Evolutionary conservation across 92 coral and sea anemone species (phyloP).

Genomic region (Zoanthus sansibaricus): DNA sequence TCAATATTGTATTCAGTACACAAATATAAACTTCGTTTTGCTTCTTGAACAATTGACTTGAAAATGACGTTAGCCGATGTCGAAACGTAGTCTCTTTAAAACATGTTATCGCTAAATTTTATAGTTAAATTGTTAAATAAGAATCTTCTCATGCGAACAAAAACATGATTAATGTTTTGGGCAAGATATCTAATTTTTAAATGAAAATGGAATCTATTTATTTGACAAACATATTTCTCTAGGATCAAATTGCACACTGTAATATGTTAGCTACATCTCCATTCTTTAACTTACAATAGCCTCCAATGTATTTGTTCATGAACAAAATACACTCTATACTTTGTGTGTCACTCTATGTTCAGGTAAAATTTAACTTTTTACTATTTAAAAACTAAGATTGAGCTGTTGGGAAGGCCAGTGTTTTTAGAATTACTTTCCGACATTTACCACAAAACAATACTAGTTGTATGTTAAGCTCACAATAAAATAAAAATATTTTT

Average conservation of each 20-base stretch:
- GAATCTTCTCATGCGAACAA: too few relatives aligned
- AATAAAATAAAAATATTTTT: not conserved
- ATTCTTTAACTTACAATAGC: not conserved
- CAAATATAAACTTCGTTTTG: too few relatives aligned
- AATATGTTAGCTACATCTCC: not conserved
- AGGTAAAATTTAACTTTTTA: not conserved
- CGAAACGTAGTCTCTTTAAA: too few relatives aligned
- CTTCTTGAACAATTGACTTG: too few relatives aligned
- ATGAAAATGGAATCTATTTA: not conserved
- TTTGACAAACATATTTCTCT: not conserved
- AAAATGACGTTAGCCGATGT: too few relatives aligned
- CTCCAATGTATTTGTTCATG: not conserved
- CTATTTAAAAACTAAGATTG: not conserved
- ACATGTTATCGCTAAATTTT: too few relatives aligned
- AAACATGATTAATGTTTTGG: not conserved
- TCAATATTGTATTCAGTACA: too few relatives aligned
- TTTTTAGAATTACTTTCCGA: not conserved
- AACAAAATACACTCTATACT: not conserved
- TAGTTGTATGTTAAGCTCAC: not conserved
- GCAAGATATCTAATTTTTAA: not conserved
- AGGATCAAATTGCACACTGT: not conserved
- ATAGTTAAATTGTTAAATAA: too few relatives aligned
- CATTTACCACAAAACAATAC: conserved; percentile 1
- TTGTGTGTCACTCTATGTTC: not conserved
- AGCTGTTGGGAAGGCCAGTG: conserved; percentile 1